phyloP scores from a whole-genome alignment of 2,113 vertebrate genomes.

The Ageneiosus marmoratus region DNA sequence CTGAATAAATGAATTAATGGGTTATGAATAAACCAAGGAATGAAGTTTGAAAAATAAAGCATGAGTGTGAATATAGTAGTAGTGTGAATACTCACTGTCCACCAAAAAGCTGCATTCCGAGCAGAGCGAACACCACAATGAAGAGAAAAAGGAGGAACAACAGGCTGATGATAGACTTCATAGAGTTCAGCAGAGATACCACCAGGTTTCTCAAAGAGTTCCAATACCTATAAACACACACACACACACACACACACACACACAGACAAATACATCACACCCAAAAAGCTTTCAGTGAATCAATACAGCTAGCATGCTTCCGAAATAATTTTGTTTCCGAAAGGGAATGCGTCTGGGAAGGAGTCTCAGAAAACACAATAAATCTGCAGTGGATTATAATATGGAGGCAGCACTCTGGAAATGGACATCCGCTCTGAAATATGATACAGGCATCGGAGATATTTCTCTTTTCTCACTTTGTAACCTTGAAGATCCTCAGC shows the following conservation, averaged over 20 bases:
- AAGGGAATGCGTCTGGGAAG: conserved; percentile 24
- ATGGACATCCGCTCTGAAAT: neutral
- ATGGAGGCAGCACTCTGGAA: conserved; percentile 4
- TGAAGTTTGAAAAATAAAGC: neutral
- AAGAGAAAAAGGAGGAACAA: conserved; percentile 96
- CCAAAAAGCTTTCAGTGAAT: conserved; percentile 36
- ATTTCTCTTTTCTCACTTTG: conserved; percentile 80
- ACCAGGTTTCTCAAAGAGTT: conserved; percentile 93
- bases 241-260: conserved; percentile 22
- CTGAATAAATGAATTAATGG: neutral
- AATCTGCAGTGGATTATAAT: conserved; percentile 26
- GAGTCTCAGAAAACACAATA: conserved; percentile 23
- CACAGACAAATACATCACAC: conserved; percentile 15
- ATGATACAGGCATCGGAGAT: neutral
- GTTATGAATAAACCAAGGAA: neutral
- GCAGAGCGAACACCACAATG: conserved; percentile 94
- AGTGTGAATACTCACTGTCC: conserved; percentile 82
- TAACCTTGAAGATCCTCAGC: conserved; percentile 95
- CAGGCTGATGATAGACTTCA: conserved; percentile 97
- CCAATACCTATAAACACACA: conserved; percentile 83
- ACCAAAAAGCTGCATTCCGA: conserved; percentile 97
- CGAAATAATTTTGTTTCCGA: conserved; percentile 26
- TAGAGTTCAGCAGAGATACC: conserved; percentile 93
- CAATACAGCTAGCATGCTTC: conserved; percentile 21
- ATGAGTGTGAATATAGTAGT: too few species aligned